These are phyloP conservation scores for Prunella strophiata DNA, from an alignment of 2,797 vertebrate species.

Conservation along the genomic window DNA sequence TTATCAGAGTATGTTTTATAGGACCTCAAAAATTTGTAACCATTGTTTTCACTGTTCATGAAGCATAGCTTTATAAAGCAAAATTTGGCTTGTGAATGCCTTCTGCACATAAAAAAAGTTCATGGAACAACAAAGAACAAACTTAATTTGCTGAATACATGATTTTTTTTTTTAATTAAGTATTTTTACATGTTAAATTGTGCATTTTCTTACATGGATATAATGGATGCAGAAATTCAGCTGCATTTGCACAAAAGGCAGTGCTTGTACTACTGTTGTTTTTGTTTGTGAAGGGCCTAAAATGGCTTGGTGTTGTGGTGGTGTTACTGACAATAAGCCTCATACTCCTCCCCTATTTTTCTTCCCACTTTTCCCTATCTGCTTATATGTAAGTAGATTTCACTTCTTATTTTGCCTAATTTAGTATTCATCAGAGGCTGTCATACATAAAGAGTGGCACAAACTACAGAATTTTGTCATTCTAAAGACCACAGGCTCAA, in stretches of 20 bases:
- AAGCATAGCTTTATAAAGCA: not conserved
- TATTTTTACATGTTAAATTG: not conserved
- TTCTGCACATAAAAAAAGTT: not conserved
- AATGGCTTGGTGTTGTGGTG: not conserved
- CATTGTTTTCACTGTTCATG: slow-evolving; percentile 40
- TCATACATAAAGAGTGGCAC: not conserved
- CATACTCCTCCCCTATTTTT: not conserved
- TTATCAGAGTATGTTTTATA: not conserved
- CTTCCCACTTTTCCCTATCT: not conserved
- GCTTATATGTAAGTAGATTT: not conserved
- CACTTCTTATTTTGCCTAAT: not conserved
- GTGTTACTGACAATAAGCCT: not conserved
- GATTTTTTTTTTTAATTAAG: not conserved
- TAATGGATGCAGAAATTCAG: slow-evolving; percentile 4
- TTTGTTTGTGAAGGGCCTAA: not conserved
- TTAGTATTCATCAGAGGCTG: not conserved
- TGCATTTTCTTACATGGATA: not conserved
- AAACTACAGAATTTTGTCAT: not conserved
- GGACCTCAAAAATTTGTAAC: slow-evolving; percentile 28
- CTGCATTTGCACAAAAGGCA: not conserved
- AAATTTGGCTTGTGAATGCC: slow-evolving; percentile 13
- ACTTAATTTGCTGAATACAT: not conserved
- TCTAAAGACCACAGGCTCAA: not conserved
- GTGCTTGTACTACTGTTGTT: not conserved
- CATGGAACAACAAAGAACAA: slow-evolving; percentile 2